Conservation (phyloP, 1,140 invertebrate genomes). For the Gryllus bimaculatus region DNA sequence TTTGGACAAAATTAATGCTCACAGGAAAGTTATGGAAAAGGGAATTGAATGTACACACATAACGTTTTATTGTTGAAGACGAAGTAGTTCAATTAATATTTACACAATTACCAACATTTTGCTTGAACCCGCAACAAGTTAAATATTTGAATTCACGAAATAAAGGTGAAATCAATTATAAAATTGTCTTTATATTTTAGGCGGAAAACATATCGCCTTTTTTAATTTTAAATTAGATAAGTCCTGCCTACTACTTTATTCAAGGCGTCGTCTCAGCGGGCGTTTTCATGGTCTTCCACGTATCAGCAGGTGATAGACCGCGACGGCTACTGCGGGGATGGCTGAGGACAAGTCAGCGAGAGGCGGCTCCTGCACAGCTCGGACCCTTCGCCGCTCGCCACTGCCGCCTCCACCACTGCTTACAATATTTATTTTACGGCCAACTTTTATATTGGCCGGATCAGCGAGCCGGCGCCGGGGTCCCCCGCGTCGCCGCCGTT, state of each 20-base stretch:
- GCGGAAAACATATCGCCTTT: too few relatives aligned
- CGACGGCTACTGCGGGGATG: not conserved
- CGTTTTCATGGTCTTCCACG: not conserved
- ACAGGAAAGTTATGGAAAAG: too few relatives aligned
- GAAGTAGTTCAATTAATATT: too few relatives aligned
- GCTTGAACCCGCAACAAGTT: too few relatives aligned
- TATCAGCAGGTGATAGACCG: not conserved
- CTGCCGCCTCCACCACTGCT: not conserved
- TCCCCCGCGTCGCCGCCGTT: not conserved
- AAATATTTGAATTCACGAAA: too few relatives aligned
- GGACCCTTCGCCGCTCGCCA: not conserved
- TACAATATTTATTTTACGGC: slow-evolving; percentile 5
- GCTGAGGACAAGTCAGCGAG: not conserved
- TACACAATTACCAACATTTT: too few relatives aligned
- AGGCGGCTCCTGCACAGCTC: not conserved
- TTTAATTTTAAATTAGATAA: too few relatives aligned
- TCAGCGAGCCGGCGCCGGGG: not conserved
- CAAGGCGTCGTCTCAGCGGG: not conserved
- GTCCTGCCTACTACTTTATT: not conserved
- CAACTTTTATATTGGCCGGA: slow-evolving; percentile 4
- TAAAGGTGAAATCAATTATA: too few relatives aligned
- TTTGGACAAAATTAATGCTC: too few relatives aligned
- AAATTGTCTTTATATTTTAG: too few relatives aligned
- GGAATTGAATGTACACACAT: too few relatives aligned
- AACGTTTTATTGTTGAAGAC: too few relatives aligned